Evolutionary conservation across 1,140 invertebrate species (phyloP), one percentile per base, ranked within the genome.

Genomic region (Eufriesea mexicana): DNA sequence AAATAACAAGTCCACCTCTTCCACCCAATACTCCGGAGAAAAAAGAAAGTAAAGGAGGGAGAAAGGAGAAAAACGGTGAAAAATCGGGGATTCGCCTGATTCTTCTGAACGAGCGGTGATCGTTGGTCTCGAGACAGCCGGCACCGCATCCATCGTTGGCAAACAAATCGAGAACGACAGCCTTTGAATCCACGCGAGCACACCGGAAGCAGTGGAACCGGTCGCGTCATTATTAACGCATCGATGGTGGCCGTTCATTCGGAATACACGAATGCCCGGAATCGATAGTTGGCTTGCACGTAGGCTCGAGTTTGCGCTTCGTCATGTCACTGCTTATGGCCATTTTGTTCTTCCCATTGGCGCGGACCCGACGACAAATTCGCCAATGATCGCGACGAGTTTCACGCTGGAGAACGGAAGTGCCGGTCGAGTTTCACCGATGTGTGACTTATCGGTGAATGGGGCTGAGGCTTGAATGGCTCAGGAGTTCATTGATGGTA

Each of bases 211-310:
- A 57, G 20, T 47, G 72, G 72, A 55, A 81, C 71, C 72, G 25
- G 35, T 55, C 71, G 73, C 28, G 80, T 78, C 59, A 83, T 83
- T 83, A 83, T 83, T 83, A 77, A 83, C 80, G 74, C 74, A 83
- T 78, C 74, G 74, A 54, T 54, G 74, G 49, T 51, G 55, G 55
- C 28, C 55, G 55, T 78, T 82, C 79, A 76, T 35, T 68, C 45
- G 80, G 74, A 83, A 78, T 51, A 61, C 25, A 78, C 25, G 73
- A 70, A 68, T 51, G 73, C 16, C n/a, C 23, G 74, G 5, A 83
- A 83, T 83, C 80, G 80, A 78, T 83, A 81, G 49, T n/a, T 47
- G 25, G 28, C 20, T 25, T 45, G 23, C 51, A 49, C 54, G 42
- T 49, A 42, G 18, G 25, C 5, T 28, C 62, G 70, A 72, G 57